A percentile compares a stretch with the other conserved stretches of the same genome.
These are phyloP conservation scores for Tadarida brasiliensis DNA, from an alignment of 2,797 vertebrate genomes.

Conservation along the genomic window DNA sequence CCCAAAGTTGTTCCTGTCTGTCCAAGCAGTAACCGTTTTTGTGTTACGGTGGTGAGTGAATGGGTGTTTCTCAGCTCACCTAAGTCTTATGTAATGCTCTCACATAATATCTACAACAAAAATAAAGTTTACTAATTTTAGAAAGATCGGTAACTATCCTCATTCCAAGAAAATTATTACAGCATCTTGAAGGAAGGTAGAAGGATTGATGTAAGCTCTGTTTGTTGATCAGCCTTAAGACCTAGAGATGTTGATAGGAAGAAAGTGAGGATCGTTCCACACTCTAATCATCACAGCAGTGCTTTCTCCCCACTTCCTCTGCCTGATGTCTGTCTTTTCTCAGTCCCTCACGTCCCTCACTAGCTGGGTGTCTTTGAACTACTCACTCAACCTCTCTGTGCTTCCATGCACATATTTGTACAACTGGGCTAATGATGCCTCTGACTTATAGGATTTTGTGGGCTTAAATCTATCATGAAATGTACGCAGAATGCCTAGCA, in stretches of 20 bases:
- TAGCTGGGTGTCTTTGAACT: neutral
- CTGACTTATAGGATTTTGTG: neutral
- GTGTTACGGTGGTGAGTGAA: fast-evolving
- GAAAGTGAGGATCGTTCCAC: too few species aligned
- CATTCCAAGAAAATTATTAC: neutral
- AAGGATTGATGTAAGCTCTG: neutral
- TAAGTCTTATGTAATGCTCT: neutral
- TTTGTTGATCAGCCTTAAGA: neutral
- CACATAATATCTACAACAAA: neutral
- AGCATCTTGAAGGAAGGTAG: neutral
- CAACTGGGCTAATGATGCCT: neutral
- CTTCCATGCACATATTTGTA: neutral
- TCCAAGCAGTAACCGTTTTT: neutral
- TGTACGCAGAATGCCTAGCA: neutral
- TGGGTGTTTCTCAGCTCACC: neutral
- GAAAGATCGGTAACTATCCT: neutral
- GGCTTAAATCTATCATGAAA: neutral
- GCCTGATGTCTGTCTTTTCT: neutral
- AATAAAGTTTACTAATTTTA: neutral
- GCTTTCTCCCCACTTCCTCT: neutral
- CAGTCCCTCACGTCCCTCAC: neutral
- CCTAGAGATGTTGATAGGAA: neutral
- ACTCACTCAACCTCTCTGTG: slow-evolving; percentile 15
- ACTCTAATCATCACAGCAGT: neutral
- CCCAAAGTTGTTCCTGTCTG: neutral